Evolutionary conservation across 2,797 vertebrate species (phyloP), one percentile per base, ranked within the genome.

Genomic region (Myripristis jacobus): DNA sequence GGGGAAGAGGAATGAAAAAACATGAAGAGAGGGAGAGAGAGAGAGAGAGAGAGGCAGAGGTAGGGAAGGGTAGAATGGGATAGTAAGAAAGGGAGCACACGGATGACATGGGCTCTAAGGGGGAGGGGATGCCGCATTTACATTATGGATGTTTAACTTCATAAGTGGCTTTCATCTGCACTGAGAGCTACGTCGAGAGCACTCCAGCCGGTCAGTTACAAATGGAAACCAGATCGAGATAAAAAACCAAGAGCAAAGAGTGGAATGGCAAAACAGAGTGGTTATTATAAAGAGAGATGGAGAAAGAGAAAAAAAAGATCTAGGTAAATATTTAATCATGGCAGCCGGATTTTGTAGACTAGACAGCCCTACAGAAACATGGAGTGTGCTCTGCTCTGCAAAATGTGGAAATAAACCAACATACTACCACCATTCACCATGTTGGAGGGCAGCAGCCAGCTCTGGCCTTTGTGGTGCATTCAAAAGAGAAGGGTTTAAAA

Each of bases 311-410:
- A 58, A 66, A 31, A 69, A 59, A 11, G 18, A 64, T 51, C 11
- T 21, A 31, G 21, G 72, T 64, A 85, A 90, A 86, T 86, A 87
- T 89, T 82, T 83, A 57, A 66, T 70, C 51, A 16, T 7, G 6
- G 38, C 0, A 27, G 2, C 50, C 31, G 43, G 43, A 75, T 50
- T 29, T 36, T 63, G 66, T 38, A 65, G 34, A 80, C 73, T 55
- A 62, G 60, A 76, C 27, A 34, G 19, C 5, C 46, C 36, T 62
- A 10, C 15, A 64, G 75, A 58, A 68, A 66, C 56, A 59, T 47
- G 70, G 43, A 1, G 19, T 0, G 51, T 75, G n/a, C n/a, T 65
- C 64, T 22, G 6, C 9, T 4, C 5, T 51, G 29, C 9, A n/a
- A 18, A 50, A 66, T 74, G 76, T n/a, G 55, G 81, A 61, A 60